phyloP scores from a whole-genome alignment of 2,113 vertebrate species.

The Epinephelus lanceolatus region DNA sequence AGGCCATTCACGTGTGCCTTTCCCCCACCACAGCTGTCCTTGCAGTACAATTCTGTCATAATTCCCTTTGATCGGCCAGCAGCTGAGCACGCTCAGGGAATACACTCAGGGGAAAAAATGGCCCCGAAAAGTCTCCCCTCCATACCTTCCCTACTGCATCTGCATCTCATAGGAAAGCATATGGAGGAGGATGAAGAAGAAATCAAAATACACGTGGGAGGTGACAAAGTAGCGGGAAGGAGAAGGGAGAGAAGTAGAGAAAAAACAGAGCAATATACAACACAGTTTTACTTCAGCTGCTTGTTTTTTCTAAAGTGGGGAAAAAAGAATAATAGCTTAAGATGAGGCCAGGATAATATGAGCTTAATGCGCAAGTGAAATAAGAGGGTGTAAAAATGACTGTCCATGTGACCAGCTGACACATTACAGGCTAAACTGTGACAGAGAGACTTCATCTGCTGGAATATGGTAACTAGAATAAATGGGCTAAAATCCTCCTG shows the following conservation, averaged over 20 bases:
- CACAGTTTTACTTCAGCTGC: neutral
- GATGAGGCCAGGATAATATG: neutral
- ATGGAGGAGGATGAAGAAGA: slow-evolving; percentile 55
- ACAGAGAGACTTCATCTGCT: neutral
- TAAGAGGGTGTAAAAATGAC: too few species aligned
- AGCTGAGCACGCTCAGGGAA: slow-evolving; percentile 37
- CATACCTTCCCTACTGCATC: neutral
- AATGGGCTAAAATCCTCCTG: neutral
- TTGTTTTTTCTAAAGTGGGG: neutral
- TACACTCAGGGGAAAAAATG: slow-evolving; percentile 8
- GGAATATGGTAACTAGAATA: neutral
- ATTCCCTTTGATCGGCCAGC: slow-evolving; percentile 54
- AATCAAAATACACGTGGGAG: slow-evolving; percentile 42
- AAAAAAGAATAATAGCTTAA: too few species aligned
- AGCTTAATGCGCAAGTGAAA: neutral
- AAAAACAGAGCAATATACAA: neutral
- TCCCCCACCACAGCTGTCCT: slow-evolving; percentile 25
- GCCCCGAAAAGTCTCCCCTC: neutral
- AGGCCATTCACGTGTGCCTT: slow-evolving; percentile 9
- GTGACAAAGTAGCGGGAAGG: neutral
- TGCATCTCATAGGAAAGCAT: slow-evolving; percentile 3
- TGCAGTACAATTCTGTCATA: slow-evolving; percentile 24
- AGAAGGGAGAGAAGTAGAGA: neutral
- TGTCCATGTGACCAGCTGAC: neutral
- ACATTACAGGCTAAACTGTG: neutral